These are phyloP conservation scores for Blennius ocellaris DNA, from an alignment of 2,113 vertebrate genomes.

Conservation along the genomic window DNA sequence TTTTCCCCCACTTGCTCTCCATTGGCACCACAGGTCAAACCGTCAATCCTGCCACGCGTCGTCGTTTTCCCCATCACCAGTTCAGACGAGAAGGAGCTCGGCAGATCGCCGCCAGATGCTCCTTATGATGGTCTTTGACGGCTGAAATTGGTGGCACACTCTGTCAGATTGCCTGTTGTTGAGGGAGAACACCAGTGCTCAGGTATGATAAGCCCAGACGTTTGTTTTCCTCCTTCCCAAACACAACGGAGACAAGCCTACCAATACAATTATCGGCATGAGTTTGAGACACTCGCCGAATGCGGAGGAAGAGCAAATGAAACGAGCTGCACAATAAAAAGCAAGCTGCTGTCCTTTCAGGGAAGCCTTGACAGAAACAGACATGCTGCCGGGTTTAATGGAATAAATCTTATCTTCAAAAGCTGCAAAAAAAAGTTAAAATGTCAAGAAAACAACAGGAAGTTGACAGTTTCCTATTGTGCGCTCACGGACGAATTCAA, in stretches of 20 bases:
- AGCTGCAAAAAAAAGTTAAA: slow-evolving; percentile 27
- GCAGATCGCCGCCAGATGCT: too few relatives aligned
- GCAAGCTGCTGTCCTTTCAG: neutral
- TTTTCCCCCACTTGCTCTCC: too few relatives aligned
- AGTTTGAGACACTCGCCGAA: slow-evolving; percentile 24
- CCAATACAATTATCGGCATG: slow-evolving; percentile 33
- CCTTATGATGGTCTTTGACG: neutral
- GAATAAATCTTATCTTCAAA: slow-evolving; percentile 45
- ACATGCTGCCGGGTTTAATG: slow-evolving; percentile 15
- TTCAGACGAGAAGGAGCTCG: too few relatives aligned
- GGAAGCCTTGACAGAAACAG: slow-evolving; percentile 38
- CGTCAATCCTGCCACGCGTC: too few relatives aligned
- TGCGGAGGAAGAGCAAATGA: neutral
- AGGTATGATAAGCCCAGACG: slow-evolving; percentile 23
- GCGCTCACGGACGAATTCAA: slow-evolving; percentile 26
- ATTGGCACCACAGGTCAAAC: too few relatives aligned
- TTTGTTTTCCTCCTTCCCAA: neutral
- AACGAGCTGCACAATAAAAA: slow-evolving; percentile 23
- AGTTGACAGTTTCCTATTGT: slow-evolving; percentile 29
- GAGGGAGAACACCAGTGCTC: neutral
- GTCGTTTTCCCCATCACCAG: neutral
- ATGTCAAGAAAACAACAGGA: slow-evolving; percentile 34
- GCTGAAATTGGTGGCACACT: neutral
- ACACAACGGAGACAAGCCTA: slow-evolving; percentile 16
- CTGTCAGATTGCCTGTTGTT: neutral